These are phyloP conservation scores for Linurgus olivaceus DNA, from an alignment of 2,797 vertebrate genomes.

Conservation along the genomic window DNA sequence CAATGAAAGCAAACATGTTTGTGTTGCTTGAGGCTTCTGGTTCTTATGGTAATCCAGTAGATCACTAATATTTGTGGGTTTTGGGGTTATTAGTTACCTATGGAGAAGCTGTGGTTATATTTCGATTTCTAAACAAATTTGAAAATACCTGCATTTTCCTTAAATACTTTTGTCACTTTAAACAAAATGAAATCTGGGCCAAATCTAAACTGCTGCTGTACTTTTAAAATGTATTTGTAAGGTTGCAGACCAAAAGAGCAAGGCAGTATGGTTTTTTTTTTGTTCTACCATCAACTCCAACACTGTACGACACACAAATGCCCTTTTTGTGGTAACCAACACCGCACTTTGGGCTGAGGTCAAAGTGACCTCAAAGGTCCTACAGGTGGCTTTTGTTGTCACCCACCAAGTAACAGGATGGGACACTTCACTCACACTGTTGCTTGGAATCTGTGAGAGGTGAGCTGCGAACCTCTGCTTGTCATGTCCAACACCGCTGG, in stretches of 20 bases:
- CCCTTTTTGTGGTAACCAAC: not conserved
- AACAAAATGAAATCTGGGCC: not conserved
- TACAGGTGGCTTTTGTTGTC: not conserved
- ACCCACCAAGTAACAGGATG: not conserved
- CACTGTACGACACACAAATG: rapidly evolving
- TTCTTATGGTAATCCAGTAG: not conserved
- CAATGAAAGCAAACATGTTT: not conserved
- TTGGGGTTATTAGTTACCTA: not conserved
- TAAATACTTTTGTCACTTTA: not conserved
- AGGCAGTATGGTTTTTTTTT: not conserved
- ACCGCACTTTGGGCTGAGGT: rapidly evolving
- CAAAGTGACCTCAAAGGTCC: not conserved
- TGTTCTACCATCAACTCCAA: not conserved
- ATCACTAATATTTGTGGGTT: not conserved
- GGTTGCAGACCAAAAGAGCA: not conserved
- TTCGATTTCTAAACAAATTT: not conserved
- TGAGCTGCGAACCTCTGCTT: not conserved
- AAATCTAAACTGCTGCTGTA: not conserved
- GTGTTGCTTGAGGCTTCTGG: not conserved
- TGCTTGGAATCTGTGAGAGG: not conserved
- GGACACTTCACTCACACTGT: rapidly evolving
- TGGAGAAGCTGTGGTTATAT: not conserved
- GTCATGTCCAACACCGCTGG: rapidly evolving
- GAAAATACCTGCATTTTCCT: not conserved
- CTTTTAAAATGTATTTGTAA: not conserved